phyloP scores from a whole-genome alignment of 2,797 vertebrate genomes.

The Cynopterus sphinx region DNA sequence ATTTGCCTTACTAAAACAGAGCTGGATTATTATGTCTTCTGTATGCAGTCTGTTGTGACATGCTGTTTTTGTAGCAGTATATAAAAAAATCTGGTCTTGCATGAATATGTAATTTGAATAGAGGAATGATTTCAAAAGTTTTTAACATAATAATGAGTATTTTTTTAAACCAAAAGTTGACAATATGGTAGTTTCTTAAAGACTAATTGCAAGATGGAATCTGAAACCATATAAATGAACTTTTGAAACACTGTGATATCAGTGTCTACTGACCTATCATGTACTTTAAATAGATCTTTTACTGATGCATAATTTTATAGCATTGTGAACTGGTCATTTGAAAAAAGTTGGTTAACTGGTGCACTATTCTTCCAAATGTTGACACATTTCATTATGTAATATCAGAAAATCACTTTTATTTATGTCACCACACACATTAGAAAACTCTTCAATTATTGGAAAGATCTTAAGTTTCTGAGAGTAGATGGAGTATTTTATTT shows the following conservation, averaged over 20 bases:
- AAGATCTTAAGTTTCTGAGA: not conserved
- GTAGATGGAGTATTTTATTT: not conserved
- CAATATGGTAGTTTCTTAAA: not conserved
- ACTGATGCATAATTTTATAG: not conserved
- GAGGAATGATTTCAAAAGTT: not conserved
- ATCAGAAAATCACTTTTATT: slow-evolving; percentile 4
- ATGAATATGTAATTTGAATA: not conserved
- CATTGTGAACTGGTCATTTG: not conserved
- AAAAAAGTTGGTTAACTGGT: not conserved
- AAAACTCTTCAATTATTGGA: not conserved
- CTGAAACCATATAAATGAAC: not conserved
- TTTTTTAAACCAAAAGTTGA: not conserved
- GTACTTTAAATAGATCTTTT: not conserved
- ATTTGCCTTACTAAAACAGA: not conserved
- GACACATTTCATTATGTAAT: not conserved
- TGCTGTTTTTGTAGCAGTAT: not conserved
- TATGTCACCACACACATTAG: not conserved
- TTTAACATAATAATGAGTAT: not conserved
- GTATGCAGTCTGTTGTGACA: not conserved
- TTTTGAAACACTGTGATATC: not conserved
- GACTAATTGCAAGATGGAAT: not conserved
- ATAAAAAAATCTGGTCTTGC: not conserved
- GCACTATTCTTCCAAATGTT: not conserved
- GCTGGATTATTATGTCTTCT: not conserved
- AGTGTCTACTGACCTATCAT: not conserved